Percentiles rank a stretch among this genome's conserved stretches.
Evolutionary conservation across 2,113 vertebrate species (phyloP).

Genomic region (Cynoglossus semilaevis): DNA sequence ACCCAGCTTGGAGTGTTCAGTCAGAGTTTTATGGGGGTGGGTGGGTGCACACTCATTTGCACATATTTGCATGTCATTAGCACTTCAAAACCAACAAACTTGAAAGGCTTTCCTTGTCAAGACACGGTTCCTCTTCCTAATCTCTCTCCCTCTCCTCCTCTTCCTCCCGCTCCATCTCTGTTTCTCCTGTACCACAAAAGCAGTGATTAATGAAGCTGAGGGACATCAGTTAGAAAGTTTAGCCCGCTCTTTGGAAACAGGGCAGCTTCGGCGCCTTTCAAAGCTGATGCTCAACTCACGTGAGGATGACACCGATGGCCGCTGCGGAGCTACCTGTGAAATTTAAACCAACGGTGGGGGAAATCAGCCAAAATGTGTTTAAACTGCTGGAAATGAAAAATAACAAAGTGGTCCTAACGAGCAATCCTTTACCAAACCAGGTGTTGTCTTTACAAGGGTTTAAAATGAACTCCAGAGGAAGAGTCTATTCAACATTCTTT

Average conservation of each 20-base stretch:
- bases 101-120: slow-evolving; percentile 72
- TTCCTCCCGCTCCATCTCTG: slow-evolving; percentile 6
- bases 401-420: not conserved
- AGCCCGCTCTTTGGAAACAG: slow-evolving; percentile 43
- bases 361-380: not conserved
- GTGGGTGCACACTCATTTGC: slow-evolving; percentile 64
- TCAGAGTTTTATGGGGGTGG: slow-evolving; percentile 50
- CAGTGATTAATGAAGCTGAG: slow-evolving; percentile 51
- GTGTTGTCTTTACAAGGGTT: not conserved
- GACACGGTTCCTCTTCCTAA: slow-evolving; percentile 46
- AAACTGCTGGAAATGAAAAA: not conserved
- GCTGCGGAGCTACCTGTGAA: too few species aligned
- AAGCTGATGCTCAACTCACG: too few species aligned
- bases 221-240: slow-evolving; percentile 60
- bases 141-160: slow-evolving; percentile 48
- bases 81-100: slow-evolving; percentile 74
- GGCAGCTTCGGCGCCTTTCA: slow-evolving; percentile 12
- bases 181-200: slow-evolving; percentile 33
- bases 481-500: not conserved
- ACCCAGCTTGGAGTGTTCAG: slow-evolving; percentile 43
- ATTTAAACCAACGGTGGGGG: too few species aligned
- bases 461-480: not conserved
- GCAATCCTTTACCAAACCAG: not conserved
- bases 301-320: too few species aligned
- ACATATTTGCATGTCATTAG: slow-evolving; percentile 75